Evolutionary conservation across 1,140 invertebrate species (phyloP).

Genomic region (Dendroctonus ponderosae): DNA sequence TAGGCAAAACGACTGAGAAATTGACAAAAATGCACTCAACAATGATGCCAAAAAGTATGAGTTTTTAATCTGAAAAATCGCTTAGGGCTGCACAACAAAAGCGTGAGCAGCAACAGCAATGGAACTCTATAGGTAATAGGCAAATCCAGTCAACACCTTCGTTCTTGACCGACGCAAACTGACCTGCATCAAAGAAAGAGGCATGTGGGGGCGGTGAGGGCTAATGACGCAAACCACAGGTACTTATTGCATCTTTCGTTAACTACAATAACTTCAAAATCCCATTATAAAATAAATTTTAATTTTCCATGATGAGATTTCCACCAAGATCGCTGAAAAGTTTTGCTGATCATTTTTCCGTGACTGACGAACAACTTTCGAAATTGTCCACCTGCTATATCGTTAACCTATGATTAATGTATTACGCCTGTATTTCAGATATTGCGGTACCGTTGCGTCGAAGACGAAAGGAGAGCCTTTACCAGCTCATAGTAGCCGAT

Average conservation of each 20-base stretch:
- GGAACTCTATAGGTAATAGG: conserved; percentile 51
- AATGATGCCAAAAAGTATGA: conserved; percentile 44
- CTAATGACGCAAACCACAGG: conserved; percentile 23
- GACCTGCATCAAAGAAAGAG: conserved; percentile 42
- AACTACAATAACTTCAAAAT: too few relatives aligned
- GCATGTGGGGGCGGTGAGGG: conserved; percentile 42
- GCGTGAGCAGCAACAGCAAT: conserved; percentile 36
- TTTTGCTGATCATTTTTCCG: conserved; percentile 10
- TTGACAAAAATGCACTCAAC: conserved; percentile 54
- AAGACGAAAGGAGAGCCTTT: conserved; percentile 57
- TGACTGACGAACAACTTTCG: conserved; percentile 4
- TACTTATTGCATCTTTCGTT: conserved; percentile 43
- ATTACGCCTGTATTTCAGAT: conserved; percentile 10
- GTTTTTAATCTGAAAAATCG: conserved; percentile 81
- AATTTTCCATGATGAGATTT: conserved; percentile 20
- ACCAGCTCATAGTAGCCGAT: conserved; percentile 56
- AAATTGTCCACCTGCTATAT: neutral
- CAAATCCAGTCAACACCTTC: conserved; percentile 48
- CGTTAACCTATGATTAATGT: neutral
- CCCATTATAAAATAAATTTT: too few relatives aligned
- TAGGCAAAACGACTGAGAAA: conserved; percentile 57
- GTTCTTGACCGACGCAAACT: conserved; percentile 40
- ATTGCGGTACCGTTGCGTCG: conserved; percentile 41
- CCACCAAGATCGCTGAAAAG: conserved; percentile 29
- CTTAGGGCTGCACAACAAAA: conserved; percentile 75